Base-by-base conservation (phyloP, 2,797 vertebrate species). In the Sphaeramia orbicularis region DNA sequence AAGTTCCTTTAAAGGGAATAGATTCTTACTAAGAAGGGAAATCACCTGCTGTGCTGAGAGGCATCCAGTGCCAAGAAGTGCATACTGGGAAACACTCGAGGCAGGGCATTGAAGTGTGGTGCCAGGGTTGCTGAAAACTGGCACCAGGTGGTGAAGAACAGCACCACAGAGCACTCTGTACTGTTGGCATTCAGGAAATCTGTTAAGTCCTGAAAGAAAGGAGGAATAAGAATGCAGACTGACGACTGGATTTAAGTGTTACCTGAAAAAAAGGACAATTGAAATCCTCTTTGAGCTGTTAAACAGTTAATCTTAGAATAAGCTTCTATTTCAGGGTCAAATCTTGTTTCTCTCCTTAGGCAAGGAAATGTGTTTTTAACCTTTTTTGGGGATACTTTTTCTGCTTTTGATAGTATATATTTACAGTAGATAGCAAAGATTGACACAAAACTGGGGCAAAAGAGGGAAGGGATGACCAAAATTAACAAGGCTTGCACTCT, bases 141-240 rank as follows among this genome's bases (percentile, higher is more conserved):
- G 82, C 98, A 99, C 97, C 98, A 99, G 0, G 96, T 91, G 0
- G 97, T 98, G 10, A 96, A 99, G 86, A 99, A 99, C 43, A 99
- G 89, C 13, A 99, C 98, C 63, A 99, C 83, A 0, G 97, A 96
- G 60, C 98, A 99, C 74, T 98, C 97, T 1, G 95, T 96, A 71
- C 95, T 88, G 24, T 97, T 99, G 1, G 95, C 94, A 58, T 97
- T 98, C 18, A 99, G 87, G 76, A 96, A 96, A 47, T 99, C 98
- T 97, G 99, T 98, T 76, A 99, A 91, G 59, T 99, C 98, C 98
- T 99, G 79, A 2, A 16, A 74, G 41, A 63, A 15, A 43, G 0
- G 5, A 55, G 2, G 15, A 50, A 21, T 11, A 32, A 10, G 2
- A 7, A 50, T 15, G 35, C 5, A 36, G 47, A 59, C 24, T 42